Base-by-base conservation (phyloP, 2,888 invertebrate genomes). In the Limenitis camilla region DNA sequence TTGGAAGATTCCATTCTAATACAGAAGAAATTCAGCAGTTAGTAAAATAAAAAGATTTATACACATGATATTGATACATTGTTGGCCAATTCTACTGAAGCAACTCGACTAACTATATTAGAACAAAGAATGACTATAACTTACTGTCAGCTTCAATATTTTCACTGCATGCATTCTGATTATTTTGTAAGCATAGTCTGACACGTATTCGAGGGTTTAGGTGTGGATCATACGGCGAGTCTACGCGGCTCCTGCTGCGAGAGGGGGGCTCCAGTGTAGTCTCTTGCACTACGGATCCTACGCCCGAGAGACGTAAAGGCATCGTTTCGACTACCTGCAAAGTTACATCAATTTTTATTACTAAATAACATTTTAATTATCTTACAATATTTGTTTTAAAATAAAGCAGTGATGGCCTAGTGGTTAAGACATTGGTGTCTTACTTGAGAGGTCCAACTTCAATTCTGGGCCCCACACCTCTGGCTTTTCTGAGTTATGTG, bases 91-190 rank as follows among this genome's bases (percentile, higher is more conserved):
- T n/a, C n/a, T n/a, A n/a, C n/a, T n/a, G n/a, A n/a, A n/a, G n/a
- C n/a, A n/a, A n/a, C n/a, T n/a, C n/a, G n/a, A n/a, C n/a, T n/a
- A n/a, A n/a, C n/a, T n/a, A n/a, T n/a, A n/a, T n/a, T n/a, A n/a
- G n/a, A n/a, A n/a, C 3, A 19, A 19, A 19, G 3, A 19, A 27
- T 45, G 7, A 32, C 8, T 6, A 7, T 45, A 53, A 91, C 94
- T 93, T 75, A 95, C 94, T 91, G 71, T 95, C 94, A 29, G 96
- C 96, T 71, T 94, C 93, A 0, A 92, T 90, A 75, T 93, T 94
- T 39, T 94, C 94, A 31, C 96, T 94, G 78, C 96, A 96, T 61
- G 93, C 92, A 52, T 95, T 93, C 48, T 92, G 91, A 73, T 94
- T 94, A 41, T 92, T 91, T 64, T 93, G 91, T 47, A 96, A 85